Base-by-base conservation (phyloP, 2,113 vertebrate genomes). In the Poeciliopsis retropinna region DNA sequence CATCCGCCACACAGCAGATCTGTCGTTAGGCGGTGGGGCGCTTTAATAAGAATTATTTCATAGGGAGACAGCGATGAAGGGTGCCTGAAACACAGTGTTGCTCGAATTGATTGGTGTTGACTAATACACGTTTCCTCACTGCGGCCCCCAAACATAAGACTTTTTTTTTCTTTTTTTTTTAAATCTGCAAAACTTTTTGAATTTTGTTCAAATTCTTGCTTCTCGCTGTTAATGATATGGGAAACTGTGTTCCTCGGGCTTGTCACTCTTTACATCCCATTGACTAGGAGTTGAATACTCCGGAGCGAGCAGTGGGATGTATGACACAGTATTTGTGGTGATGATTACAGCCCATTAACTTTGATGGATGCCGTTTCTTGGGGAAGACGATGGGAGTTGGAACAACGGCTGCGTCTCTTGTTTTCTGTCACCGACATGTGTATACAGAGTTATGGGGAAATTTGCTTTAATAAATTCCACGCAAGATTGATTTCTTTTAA, bases 281-380 rank as follows among this genome's bases (percentile, higher is more conserved):
- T 89, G 90, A 89, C 90, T 86, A 77, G 85, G 87, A 88, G 87
- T 89, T 89, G 86, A 89, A 89, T 80, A 90, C 86, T 88, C 85
- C 29, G 81, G 81, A 89, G 89, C 14, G 66, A 82, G 89, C 85
- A 82, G 76, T 81, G 79, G 80, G 79, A 89, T 19, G 84, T 80
- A 81, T 81, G 90, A 88, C 89, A 85, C 87, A 76, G 83, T 87
- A 85, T 91, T 91, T 90, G 89, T 77, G 87, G 82, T 81, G 87
- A 89, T 91, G 89, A 91, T 92, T 88, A 87, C 87, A 83, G 91
- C 79, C 88, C 89, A 91, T 92, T 92, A 92, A 93, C 89, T 92
- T 92, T 92, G 91, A 92, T 88, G 87, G 89, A 91, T 91, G 85
- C 88, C 70, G 51, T 88, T 90, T 86, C 72, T 73, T 70, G 80